phyloP scores from a whole-genome alignment of 2,888 invertebrate species.

The Mesoligia furuncula region DNA sequence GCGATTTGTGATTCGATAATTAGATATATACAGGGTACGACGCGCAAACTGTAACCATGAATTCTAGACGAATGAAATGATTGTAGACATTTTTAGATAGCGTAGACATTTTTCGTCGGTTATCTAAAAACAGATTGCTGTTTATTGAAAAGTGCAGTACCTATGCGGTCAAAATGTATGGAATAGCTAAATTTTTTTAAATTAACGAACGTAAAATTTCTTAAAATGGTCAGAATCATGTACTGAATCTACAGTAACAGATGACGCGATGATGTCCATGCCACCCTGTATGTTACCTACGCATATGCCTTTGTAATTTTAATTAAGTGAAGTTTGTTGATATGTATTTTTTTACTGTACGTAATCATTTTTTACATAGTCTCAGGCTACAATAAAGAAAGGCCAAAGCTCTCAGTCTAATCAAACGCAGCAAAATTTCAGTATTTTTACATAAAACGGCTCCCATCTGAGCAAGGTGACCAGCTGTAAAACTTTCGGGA shows the following conservation, averaged over 20 bases:
- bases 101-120: no score
- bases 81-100: no score
- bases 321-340: neutral
- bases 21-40: no score
- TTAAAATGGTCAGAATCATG: neutral
- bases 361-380: neutral
- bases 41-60: no score
- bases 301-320: neutral
- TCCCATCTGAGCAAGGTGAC: no score
- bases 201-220: neutral
- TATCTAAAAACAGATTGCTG: no score
- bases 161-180: neutral
- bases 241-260: neutral
- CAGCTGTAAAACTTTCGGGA: slow-evolving; percentile 2
- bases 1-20: neutral
- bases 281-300: neutral
- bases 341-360: neutral
- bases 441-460: neutral
- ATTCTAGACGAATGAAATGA: no score
- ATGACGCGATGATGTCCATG: no score
- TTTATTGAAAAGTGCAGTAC: neutral
- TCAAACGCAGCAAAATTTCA: neutral
- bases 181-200: neutral
- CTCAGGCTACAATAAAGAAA: neutral
- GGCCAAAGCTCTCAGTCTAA: neutral